Evolutionary conservation across 2,888 invertebrate genomes (phyloP).

Genomic region (Entomobrya proxima): DNA sequence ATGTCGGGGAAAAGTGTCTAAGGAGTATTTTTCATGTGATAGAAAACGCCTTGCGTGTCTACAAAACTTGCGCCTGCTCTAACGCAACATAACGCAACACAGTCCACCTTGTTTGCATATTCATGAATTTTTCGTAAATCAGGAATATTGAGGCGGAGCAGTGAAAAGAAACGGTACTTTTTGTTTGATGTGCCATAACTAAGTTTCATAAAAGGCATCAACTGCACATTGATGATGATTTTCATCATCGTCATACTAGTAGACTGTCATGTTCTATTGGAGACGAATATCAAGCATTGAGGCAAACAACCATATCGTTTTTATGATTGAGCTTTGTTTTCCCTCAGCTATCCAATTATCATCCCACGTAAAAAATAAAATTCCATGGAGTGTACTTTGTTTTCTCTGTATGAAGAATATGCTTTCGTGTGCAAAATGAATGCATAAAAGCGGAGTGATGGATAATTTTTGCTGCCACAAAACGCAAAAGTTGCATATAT

Average conservation of each 20-base stretch:
- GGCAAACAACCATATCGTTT: too few species aligned
- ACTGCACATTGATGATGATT: background rate
- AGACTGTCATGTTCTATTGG: too few species aligned
- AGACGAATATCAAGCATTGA: too few species aligned
- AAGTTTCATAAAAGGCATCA: background rate
- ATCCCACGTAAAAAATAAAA: too few species aligned
- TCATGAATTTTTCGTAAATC: conserved; percentile 55
- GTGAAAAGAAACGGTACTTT: conserved; percentile 57
- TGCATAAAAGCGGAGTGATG: too few species aligned
- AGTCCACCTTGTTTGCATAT: conserved; percentile 53
- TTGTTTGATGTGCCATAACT: conserved; percentile 40
- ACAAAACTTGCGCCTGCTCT: conserved; percentile 26
- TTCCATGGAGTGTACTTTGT: too few species aligned
- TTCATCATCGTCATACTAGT: background rate
- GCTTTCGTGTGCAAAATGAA: too few species aligned
- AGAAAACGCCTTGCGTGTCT: conserved; percentile 35
- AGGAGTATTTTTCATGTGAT: conserved; percentile 17
- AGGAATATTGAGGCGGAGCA: conserved; percentile 54
- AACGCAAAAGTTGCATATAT: too few species aligned
- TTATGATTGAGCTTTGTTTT: too few species aligned
- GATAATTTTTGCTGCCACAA: too few species aligned
- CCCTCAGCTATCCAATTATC: too few species aligned
- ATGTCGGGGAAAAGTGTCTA: conserved; percentile 52
- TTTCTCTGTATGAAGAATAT: too few species aligned
- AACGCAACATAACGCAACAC: background rate